Percentiles rank a stretch among this genome's conserved stretches.
phyloP scores from a whole-genome alignment of 2,113 vertebrate genomes.

The Phrynocephalus versicolor region DNA sequence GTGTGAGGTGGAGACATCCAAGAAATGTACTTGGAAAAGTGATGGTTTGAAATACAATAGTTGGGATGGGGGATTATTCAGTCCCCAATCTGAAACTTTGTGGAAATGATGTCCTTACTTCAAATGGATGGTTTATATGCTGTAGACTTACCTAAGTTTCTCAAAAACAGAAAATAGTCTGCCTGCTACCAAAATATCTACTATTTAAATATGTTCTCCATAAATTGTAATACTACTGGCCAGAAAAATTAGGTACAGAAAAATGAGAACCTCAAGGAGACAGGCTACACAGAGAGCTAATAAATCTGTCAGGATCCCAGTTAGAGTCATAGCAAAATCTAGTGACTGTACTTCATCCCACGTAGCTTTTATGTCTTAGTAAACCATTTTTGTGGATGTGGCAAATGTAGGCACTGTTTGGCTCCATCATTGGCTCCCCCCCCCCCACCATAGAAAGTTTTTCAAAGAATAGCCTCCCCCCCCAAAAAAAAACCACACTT shows the following conservation, averaged over 20 bases:
- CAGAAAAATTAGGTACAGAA: slow-evolving; percentile 13
- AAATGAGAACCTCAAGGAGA: slow-evolving; percentile 27
- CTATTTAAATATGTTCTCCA: slow-evolving; percentile 45
- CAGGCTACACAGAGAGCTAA: slow-evolving; percentile 25
- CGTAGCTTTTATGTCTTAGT: not conserved
- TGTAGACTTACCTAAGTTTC: not conserved
- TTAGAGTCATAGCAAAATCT: not conserved
- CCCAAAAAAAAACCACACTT: not conserved
- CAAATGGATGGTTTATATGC: not conserved
- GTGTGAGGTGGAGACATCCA: not conserved
- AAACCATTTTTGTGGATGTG: not conserved
- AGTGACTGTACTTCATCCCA: not conserved
- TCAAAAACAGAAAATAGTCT: not conserved
- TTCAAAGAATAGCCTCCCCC: not conserved
- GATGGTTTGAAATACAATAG: not conserved
- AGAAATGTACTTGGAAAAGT: not conserved
- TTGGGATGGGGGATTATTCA: no score
- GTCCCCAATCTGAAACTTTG: not conserved
- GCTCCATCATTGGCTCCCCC: not conserved
- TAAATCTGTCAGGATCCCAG: not conserved
- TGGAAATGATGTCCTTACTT: not conserved
- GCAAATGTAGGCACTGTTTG: not conserved
- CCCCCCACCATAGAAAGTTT: not conserved
- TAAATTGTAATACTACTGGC: slow-evolving; percentile 45
- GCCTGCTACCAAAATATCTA: slow-evolving; percentile 15